Evolutionary conservation across 2,888 invertebrate genomes (phyloP), one percentile per base, ranked within the genome.

Genomic region (Tryphoninae sp.): DNA sequence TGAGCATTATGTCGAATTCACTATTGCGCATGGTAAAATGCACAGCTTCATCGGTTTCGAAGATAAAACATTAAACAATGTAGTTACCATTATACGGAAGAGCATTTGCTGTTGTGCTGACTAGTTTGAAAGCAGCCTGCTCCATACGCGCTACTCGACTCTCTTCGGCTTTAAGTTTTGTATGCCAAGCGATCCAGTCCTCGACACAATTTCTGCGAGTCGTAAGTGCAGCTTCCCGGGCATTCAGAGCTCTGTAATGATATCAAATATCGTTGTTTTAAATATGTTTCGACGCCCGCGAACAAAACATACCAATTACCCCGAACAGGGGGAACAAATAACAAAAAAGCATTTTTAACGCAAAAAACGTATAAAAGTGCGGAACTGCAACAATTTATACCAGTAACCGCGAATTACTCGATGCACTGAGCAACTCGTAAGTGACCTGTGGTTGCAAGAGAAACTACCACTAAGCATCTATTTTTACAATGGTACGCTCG

Each of bases 171-270:
- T 89, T 89, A 68, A 92, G 87, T 81, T 89, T 89, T 33, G 91
- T 88, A 84, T 92, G 91, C 91, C 92, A 91, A 78, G 91, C 91
- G 84, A 92, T 92, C 91, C 91, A 92, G 85, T 92, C 90, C 81
- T 92, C 90, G 40, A 92, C 90, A 81, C 90, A 91, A 84, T 90
- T 92, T 83, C 90, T 90, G 62, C 92, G 89, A 58, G 91, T 89
- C 16, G 89, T 87, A 53, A 92, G 89, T 74, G 91, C 90, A 78
- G 91, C 88, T 87, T 92, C 92, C 72, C 92, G 90, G 61, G 91
- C 92, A 84, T 88, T 90, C 79, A 92, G 86, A 85, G 92, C 90
- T 87, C 92, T 92, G 81, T 40, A 76, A 79, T 49, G n/a, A 62
- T 67, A 51, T 16, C 42, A 71, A 64, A 62, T 45, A 11, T 1